A percentile compares a stretch with the other conserved stretches of the same genome.
Evolutionary conservation across 2,888 invertebrate genomes (phyloP).

Genomic region (Empis stercorea): DNA sequence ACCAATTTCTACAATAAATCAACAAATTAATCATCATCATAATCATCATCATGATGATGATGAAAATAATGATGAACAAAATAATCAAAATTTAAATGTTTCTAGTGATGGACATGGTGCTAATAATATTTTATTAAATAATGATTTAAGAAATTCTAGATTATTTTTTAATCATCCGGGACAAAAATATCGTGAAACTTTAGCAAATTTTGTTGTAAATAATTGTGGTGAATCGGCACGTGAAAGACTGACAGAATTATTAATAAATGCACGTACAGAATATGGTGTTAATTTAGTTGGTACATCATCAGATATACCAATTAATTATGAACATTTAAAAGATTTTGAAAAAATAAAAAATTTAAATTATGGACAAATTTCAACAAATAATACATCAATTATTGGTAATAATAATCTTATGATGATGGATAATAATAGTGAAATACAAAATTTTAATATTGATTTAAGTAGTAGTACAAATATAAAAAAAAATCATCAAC

Average conservation of each 20-base stretch:
- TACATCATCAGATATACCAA: too few species aligned
- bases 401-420: neutral
- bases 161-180: conserved; percentile 13
- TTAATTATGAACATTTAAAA: too few species aligned
- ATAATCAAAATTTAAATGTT: conserved; percentile 1
- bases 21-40: conserved; percentile 1
- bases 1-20: conserved; percentile 11
- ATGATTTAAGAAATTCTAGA: conserved; percentile 9
- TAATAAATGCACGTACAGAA: neutral
- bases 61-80: neutral
- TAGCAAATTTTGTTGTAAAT: conserved; percentile 11
- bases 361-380: neutral
- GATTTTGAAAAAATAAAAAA: neutral
- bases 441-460: neutral
- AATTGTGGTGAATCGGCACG: conserved; percentile 14
- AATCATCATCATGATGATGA: conserved; percentile 6
- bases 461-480: neutral
- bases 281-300: conserved; percentile 1
- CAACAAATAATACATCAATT: neutral
- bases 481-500: neutral
- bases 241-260: conserved; percentile 15
- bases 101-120: neutral
- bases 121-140: neutral
- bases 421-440: neutral
- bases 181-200: conserved; percentile 10